Evolutionary conservation across 1,140 invertebrate genomes (phyloP).

Genomic region (Whitmania pigra): DNA sequence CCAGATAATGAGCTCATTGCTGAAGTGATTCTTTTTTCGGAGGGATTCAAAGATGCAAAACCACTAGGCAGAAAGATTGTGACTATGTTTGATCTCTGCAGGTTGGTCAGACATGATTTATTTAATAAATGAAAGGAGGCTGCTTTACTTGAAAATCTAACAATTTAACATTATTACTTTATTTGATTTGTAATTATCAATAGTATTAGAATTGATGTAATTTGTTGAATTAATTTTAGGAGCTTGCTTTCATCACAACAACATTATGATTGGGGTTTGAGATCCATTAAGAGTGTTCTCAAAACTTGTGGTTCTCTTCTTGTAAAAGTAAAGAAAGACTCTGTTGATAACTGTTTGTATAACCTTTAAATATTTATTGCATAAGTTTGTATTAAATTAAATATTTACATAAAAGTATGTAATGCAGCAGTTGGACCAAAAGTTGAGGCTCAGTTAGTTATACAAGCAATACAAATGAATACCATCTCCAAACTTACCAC

Average conservation of each 20-base stretch:
- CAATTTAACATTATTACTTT: neutral
- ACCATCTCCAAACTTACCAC: conserved; percentile 83
- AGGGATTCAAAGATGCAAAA: conserved; percentile 65
- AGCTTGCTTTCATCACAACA: conserved; percentile 70
- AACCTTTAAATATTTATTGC: neutral
- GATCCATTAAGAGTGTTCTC: conserved; percentile 80
- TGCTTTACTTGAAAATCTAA: neutral
- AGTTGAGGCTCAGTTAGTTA: conserved; percentile 48
- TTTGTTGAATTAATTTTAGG: conserved; percentile 39
- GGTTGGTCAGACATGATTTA: conserved; percentile 38
- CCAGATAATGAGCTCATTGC: conserved; percentile 76
- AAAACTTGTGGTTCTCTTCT: conserved; percentile 47
- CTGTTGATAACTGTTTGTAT: conserved; percentile 6
- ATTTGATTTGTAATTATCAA: neutral
- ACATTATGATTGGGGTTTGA: conserved; percentile 95
- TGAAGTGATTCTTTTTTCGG: conserved; percentile 70
- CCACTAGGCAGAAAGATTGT: conserved; percentile 63
- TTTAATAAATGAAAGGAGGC: conserved; percentile 2
- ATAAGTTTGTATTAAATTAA: neutral
- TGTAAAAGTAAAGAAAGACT: conserved; percentile 33
- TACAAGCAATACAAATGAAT: conserved; percentile 66
- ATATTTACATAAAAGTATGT: no score
- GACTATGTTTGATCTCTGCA: conserved; percentile 62
- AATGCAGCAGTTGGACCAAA: neutral
- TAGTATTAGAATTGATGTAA: neutral